Conservation (phyloP, 1,140 invertebrate genomes). For the Ceratoteleas bidentatus region DNA sequence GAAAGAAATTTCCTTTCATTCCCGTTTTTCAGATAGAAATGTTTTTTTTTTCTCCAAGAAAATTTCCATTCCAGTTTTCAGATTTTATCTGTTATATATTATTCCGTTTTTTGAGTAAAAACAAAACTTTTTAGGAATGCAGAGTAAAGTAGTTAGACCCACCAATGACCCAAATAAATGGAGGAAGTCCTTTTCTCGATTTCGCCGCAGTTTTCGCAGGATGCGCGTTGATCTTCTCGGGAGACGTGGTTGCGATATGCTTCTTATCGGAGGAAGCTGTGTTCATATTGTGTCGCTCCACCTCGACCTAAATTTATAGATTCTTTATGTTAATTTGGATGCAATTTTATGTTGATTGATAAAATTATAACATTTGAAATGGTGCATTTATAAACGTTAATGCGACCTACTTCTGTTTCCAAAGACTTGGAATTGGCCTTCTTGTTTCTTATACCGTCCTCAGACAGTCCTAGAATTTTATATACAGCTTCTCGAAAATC, state of each 20-base stretch:
- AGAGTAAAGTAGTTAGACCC: too few species aligned
- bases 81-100: too few species aligned
- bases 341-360: too few species aligned
- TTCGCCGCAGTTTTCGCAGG: slow-evolving; percentile 72
- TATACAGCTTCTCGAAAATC: slow-evolving; percentile 89
- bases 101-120: too few species aligned
- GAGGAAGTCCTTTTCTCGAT: slow-evolving; percentile 80
- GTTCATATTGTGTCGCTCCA: slow-evolving; percentile 69
- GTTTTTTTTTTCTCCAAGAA: too few species aligned
- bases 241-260: slow-evolving; percentile 24
- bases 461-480: slow-evolving; percentile 85
- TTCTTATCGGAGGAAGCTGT: slow-evolving; percentile 59
- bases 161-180: slow-evolving; percentile 90
- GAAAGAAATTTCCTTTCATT: too few species aligned
- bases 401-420: slow-evolving; percentile 74
- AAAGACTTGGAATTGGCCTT: slow-evolving; percentile 56
- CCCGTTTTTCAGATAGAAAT: too few species aligned
- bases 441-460: slow-evolving; percentile 74
- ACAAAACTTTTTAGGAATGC: too few species aligned
- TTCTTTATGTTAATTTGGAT: too few species aligned
- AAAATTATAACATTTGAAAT: too few species aligned
- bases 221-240: slow-evolving; percentile 52
- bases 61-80: too few species aligned
- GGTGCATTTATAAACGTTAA: too few species aligned
- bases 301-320: slow-evolving; percentile 73